Evolutionary conservation across 2,113 vertebrate species (phyloP), one percentile per base, ranked within the genome.

Genomic region (Xiphophorus couchianus): DNA sequence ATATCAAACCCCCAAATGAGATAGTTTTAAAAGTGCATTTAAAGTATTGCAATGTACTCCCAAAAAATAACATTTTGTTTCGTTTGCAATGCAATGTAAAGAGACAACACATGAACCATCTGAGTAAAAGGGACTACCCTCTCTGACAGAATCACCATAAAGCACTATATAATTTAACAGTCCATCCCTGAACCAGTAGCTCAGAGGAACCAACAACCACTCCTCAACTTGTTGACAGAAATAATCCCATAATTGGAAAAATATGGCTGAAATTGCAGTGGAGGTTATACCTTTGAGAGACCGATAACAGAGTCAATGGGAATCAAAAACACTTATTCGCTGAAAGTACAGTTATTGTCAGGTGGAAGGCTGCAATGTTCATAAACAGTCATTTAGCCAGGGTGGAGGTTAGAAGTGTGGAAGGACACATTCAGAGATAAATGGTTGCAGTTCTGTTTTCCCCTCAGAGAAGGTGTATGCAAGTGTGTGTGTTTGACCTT

Each of bases 221-320:
- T 87, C 80, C 77, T 84, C 60, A 74, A 72, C 69, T 81, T 88
- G 84, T 86, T 89, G 78, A 92, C 84, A 90, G 86, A 62, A 84
- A 91, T 87, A 91, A 94, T 92, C 92, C 86, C 77, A 81, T 93
- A 92, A 94, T 89, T 93, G 90, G 83, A 92, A 87, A 86, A 88
- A 89, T 82, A 76, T 86, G 84, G 44, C 76, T 78, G 7, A 91
- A 93, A 93, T 91, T 90, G 90, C 87, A 89, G 77, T 72, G 83
- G 82, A 81, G 86, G 80, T 58, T 58, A 48, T 81, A 83, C 73
- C 3, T 13, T 62, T 58, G 75, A 80, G 78, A 76, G 70, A 80
- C 78, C 89, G 83, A 91, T 90, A 87, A 91, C 87, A 90, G 87
- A 83, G 72, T 61, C 71, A 66, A 75, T 62, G 64, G 83, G 86